These are phyloP conservation scores for Drosophila tsacasi DNA, from an alignment of 1,140 invertebrate species.

Conservation along the genomic window DNA sequence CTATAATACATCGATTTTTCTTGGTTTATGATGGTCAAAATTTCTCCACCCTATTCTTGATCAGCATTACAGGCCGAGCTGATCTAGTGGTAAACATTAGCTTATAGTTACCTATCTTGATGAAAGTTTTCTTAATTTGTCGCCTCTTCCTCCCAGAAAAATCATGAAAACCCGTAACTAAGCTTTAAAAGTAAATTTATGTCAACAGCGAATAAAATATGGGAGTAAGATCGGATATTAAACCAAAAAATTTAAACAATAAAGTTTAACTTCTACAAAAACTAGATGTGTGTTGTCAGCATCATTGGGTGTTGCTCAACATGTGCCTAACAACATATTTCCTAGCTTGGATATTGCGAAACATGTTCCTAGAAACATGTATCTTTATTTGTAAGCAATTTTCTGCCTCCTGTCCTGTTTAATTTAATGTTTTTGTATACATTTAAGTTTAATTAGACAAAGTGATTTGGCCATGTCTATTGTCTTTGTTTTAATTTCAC, in stretches of 20 bases:
- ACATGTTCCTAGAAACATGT: background rate
- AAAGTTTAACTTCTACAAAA: background rate
- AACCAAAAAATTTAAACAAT: background rate
- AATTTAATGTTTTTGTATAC: background rate
- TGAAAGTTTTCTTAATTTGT: no score
- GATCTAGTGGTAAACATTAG: background rate
- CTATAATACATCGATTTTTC: background rate
- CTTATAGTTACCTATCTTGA: no score
- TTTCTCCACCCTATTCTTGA: background rate
- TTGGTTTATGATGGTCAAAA: background rate
- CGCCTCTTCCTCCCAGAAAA: no score
- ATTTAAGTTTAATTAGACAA: background rate
- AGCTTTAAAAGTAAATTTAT: background rate
- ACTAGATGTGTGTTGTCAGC: background rate
- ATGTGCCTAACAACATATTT: background rate
- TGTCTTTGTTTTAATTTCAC: background rate
- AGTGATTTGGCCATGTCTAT: background rate
- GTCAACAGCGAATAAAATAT: background rate
- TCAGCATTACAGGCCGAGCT: background rate
- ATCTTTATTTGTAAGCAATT: background rate
- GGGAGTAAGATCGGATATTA: background rate
- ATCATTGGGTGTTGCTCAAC: background rate
- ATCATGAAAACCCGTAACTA: no score
- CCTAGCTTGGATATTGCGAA: background rate
- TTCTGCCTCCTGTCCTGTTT: background rate